Evolutionary conservation across 2,113 vertebrate genomes (phyloP), one percentile per base, ranked within the genome.

Genomic region (Sturnus vulgaris): DNA sequence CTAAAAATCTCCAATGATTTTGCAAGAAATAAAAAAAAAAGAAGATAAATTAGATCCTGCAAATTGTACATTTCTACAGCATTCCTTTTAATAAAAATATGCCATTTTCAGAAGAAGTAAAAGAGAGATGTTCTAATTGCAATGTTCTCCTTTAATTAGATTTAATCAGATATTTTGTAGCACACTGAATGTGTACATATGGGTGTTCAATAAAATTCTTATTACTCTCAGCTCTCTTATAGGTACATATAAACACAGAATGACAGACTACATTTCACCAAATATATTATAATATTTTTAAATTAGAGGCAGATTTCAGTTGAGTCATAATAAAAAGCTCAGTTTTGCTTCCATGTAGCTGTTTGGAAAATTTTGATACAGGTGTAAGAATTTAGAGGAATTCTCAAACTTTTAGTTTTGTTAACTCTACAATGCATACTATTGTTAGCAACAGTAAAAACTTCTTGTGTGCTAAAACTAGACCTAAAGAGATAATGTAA

Each of bases 1-100:
- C 84, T 88, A 59, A 92, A 95, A 94, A 66, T 78, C 79, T 93
- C 88, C 63, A 80, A 80, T 88, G 75, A 82, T 57, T 94, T 85
- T 85, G 31, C 16, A 88, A 90, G 53, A 66, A 90, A 65, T 61
- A 63, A 92, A 56, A 63, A 70, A 16, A 59, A 61, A 71, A 57
- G 60, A 82, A 85, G 49, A 92, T 82, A 92, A 86, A 80, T 80
- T 82, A 73, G 59, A 90, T 93, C 59, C 59, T 77, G 42, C 31
- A 92, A 86, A 90, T 70, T 50, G 55, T 50, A 42, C n/a, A 61
- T 87, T 93, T 93, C 53, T 87, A 53, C 37, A 60, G 23, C 75
- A 77, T 65, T 90, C 28, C 35, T 96, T 90, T 92, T 76, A 77
- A 82, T 49, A 61, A 90, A 93, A 94, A n/a, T 20, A 12, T 90